Percentiles rank a stretch among this genome's conserved stretches.
Conservation (phyloP, 2,113 vertebrate species). For the Fulica atra region DNA sequence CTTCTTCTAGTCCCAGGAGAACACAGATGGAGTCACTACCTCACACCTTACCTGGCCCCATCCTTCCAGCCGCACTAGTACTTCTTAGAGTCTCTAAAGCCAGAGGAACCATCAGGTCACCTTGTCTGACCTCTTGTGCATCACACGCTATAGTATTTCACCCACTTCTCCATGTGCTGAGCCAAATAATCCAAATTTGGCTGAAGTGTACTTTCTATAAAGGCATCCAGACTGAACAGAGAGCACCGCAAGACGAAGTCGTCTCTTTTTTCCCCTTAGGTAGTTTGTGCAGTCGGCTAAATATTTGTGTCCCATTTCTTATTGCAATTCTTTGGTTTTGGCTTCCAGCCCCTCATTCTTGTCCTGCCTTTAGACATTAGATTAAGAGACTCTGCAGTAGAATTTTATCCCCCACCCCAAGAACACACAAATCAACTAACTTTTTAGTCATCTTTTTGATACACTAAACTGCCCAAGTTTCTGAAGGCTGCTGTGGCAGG, state of each 20-base stretch:
- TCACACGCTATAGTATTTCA: slow-evolving; percentile 45
- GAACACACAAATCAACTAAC: neutral
- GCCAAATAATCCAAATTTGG: slow-evolving; percentile 51
- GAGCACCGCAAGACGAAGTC: slow-evolving; percentile 13
- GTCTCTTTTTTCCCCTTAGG: neutral
- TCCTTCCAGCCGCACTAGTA: neutral
- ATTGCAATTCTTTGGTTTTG: slow-evolving; percentile 31
- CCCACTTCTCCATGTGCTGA: neutral
- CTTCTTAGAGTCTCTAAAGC: neutral
- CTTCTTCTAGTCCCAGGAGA: neutral
- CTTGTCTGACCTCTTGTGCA: slow-evolving; percentile 48
- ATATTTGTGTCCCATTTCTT: slow-evolving; percentile 43
- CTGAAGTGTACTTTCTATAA: neutral
- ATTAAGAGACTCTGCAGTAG: neutral
- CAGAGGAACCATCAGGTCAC: slow-evolving; percentile 9
- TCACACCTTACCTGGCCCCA: neutral
- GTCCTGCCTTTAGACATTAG: neutral
- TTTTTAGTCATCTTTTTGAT: neutral
- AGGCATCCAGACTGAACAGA: slow-evolving; percentile 30
- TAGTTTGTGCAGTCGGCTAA: slow-evolving; percentile 42
- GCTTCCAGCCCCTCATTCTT: neutral
- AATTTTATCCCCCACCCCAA: neutral
- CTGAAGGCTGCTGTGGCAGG: neutral
- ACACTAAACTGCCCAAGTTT: neutral
- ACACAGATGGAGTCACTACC: neutral